These are phyloP conservation scores for Calameuta filiformis DNA, from an alignment of 2,888 invertebrate species.

Conservation along the genomic window DNA sequence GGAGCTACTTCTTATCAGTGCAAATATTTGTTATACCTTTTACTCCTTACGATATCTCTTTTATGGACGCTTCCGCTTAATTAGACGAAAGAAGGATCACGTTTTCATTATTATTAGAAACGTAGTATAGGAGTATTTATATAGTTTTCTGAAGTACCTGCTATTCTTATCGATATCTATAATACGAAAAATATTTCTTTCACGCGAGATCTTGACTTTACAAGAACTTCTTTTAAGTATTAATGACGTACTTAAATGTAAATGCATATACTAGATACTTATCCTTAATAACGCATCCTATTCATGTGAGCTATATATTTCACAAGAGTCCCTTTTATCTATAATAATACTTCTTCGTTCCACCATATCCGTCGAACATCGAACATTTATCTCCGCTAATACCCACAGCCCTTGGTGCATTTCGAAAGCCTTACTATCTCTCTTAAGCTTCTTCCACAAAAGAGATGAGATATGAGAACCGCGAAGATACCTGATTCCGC, in stretches of 20 bases:
- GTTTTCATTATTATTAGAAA: neutral
- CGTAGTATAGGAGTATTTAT: neutral
- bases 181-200: neutral
- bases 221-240: neutral
- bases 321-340: neutral
- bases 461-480: slow-evolving; percentile 19
- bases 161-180: neutral
- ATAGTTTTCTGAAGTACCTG: neutral
- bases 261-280: neutral
- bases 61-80: neutral
- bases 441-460: slow-evolving; percentile 14
- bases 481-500: slow-evolving; percentile 17
- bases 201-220: neutral
- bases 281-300: neutral
- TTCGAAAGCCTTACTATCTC: slow-evolving; percentile 9
- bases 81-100: neutral
- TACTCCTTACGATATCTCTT: neutral
- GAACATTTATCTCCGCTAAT: slow-evolving; percentile 3
- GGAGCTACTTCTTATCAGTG: neutral
- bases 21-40: neutral
- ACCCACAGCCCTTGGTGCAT: neutral
- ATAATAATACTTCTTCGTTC: neutral
- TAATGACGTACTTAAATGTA: neutral
- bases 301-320: neutral
- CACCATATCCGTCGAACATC: neutral